A percentile compares a stretch with the other conserved stretches of the same genome.
Conservation (phyloP, 2,888 invertebrate species). For the Melipona bicolor region DNA sequence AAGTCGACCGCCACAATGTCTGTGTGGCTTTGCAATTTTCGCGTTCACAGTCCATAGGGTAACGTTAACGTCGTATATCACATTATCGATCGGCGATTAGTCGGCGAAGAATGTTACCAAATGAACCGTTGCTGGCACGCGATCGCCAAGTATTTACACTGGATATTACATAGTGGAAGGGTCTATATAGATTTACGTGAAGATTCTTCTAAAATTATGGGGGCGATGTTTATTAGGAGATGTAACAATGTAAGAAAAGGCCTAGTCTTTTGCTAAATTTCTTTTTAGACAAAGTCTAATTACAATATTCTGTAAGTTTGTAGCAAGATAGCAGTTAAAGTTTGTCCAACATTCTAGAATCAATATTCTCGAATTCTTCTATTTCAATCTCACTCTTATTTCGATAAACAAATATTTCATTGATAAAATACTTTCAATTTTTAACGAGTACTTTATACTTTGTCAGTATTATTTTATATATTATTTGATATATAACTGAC, state of each 20-base stretch:
- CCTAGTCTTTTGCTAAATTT: neutral
- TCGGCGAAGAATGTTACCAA: neutral
- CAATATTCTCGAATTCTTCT: neutral
- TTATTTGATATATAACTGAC: too few relatives aligned
- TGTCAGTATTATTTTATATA: too few relatives aligned
- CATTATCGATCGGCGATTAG: constrained; percentile 1
- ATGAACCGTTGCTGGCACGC: neutral
- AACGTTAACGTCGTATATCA: constrained; percentile 17
- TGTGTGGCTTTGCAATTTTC: neutral
- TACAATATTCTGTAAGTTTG: neutral
- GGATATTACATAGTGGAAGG: neutral
- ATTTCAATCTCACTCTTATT: neutral
- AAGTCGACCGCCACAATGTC: neutral
- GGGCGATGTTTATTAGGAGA: neutral
- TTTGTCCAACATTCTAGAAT: neutral
- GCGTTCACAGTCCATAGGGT: neutral
- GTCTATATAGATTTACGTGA: neutral
- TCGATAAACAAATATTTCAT: neutral
- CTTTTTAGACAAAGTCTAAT: neutral
- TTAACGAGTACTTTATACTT: neutral
- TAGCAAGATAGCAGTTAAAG: neutral
- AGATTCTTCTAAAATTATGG: neutral
- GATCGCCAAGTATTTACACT: neutral
- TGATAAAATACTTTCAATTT: neutral
- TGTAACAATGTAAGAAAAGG: neutral